These are phyloP conservation scores for Byasa hedistus DNA, from an alignment of 2,888 invertebrate genomes.

Conservation along the genomic window DNA sequence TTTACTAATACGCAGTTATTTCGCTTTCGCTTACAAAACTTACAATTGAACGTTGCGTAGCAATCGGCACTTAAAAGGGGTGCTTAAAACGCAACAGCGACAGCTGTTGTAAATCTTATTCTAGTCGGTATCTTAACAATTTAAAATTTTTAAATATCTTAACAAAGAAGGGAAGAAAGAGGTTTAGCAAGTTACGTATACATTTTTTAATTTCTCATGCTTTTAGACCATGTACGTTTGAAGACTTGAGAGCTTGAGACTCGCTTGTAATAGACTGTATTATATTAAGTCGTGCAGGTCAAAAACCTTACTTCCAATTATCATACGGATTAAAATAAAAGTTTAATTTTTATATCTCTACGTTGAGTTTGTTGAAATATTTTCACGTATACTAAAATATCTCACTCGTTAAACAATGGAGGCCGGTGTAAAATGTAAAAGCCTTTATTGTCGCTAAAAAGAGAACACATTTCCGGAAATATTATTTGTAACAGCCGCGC, in stretches of 20 bases:
- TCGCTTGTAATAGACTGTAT: no score
- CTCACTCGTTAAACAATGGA: not conserved
- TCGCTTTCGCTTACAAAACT: slow-evolving; percentile 43
- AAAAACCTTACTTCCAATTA: no score
- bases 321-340: no score
- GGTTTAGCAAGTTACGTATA: no score
- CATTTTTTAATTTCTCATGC: no score
- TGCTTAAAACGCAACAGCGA: not conserved
- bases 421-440: not conserved
- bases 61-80: slow-evolving; percentile 21
- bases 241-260: no score
- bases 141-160: not conserved
- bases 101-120: not conserved
- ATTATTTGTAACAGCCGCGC: not conserved
- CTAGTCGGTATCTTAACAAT: not conserved
- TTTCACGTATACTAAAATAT: not conserved
- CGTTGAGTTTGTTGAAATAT: not conserved
- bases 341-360: not conserved
- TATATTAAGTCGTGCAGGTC: no score
- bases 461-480: not conserved
- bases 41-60: slow-evolving; percentile 35
- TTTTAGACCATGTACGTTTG: no score
- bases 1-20: slow-evolving; percentile 49
- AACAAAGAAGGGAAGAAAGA: not conserved
- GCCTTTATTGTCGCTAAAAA: not conserved